Percentiles rank a stretch among this genome's conserved stretches.
These are phyloP conservation scores for Cygnus buccinator DNA, from an alignment of 2,113 vertebrate species.

Conservation along the genomic window DNA sequence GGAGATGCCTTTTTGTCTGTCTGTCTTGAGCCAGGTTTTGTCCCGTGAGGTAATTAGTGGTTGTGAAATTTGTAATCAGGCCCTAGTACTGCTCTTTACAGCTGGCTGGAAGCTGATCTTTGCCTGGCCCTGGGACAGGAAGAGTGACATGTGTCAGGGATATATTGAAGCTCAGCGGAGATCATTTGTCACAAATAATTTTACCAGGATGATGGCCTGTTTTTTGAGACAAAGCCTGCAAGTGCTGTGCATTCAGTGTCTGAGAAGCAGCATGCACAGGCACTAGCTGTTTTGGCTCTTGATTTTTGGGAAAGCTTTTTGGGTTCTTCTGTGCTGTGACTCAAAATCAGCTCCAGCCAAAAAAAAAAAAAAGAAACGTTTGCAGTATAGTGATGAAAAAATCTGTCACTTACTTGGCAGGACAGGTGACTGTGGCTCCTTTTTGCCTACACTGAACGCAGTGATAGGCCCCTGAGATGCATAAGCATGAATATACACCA, in stretches of 20 bases:
- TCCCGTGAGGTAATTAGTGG: fast-evolving
- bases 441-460: fast-evolving
- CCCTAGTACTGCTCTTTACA: neutral
- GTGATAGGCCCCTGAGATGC: neutral
- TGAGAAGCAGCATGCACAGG: neutral
- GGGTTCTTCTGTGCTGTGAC: neutral
- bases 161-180: neutral
- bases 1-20: neutral
- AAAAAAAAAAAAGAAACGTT: neutral
- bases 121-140: neutral
- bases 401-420: neutral
- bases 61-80: neutral
- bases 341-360: neutral
- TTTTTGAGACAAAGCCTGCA: neutral
- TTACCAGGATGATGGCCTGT: neutral
- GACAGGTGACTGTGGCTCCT: neutral
- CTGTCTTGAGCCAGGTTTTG: neutral
- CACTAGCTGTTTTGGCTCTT: neutral
- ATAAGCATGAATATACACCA: fast-evolving
- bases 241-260: neutral
- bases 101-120: neutral
- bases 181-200: neutral
- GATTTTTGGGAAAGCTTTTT: neutral
- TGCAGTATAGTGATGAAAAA: neutral
- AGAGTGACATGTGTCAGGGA: neutral